These are phyloP conservation scores for Silurus asotus DNA, from an alignment of 2,113 vertebrate genomes.

Conservation along the genomic window DNA sequence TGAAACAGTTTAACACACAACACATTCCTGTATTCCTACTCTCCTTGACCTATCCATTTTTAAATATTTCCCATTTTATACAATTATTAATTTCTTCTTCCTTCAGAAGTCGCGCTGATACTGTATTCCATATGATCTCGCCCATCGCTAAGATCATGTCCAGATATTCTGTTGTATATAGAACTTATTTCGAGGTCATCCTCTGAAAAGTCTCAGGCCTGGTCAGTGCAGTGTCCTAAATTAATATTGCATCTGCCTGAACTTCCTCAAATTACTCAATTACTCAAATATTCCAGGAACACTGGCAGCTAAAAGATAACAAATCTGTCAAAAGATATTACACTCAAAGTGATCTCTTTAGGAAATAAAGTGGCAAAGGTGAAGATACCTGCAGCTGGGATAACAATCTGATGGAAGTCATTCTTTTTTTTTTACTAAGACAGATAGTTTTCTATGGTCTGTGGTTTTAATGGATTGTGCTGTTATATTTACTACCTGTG, in stretches of 20 bases:
- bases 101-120: not conserved
- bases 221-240: slow-evolving; percentile 27
- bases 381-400: slow-evolving; percentile 31
- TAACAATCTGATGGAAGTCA: slow-evolving; percentile 24
- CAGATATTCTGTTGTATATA: not conserved
- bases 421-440: not conserved
- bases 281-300: slow-evolving; percentile 31
- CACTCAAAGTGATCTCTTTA: slow-evolving; percentile 22
- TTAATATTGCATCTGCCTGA: slow-evolving; percentile 45
- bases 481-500: not conserved
- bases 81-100: not conserved
- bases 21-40: not conserved
- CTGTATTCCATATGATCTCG: slow-evolving; percentile 17
- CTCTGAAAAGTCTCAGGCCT: slow-evolving; percentile 1
- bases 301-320: slow-evolving; percentile 25
- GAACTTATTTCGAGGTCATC: slow-evolving; percentile 28
- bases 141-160: slow-evolving; percentile 7
- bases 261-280: slow-evolving; percentile 31
- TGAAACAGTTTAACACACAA: not conserved
- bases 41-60: not conserved
- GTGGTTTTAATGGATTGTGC: slow-evolving; percentile 8
- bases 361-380: slow-evolving; percentile 34
- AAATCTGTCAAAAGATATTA: slow-evolving; percentile 40
- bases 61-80: not conserved
- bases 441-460: not conserved